Evolutionary conservation across 2,888 invertebrate species (phyloP).

Genomic region (Protophormia terraenovae): DNA sequence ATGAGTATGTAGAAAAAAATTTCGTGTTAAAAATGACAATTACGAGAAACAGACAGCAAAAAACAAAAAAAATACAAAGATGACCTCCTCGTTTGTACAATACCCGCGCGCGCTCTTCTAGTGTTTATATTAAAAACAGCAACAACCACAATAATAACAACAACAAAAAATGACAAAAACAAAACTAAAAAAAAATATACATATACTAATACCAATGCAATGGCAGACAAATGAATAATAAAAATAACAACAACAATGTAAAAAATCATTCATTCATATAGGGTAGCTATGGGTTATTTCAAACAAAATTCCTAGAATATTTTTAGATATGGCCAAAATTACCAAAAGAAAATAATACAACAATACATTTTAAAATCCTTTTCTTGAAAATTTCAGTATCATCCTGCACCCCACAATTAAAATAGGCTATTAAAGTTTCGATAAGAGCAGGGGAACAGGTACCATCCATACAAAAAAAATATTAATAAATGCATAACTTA

Average conservation of each 20-base stretch:
- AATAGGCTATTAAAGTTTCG: no score
- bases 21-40: conserved; percentile 49
- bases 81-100: conserved; percentile 58
- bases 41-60: conserved; percentile 31
- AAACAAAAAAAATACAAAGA: conserved; percentile 27
- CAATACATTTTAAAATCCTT: no score
- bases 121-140: conserved; percentile 17
- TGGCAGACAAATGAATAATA: conserved; percentile 7
- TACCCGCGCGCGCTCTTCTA: conserved; percentile 31
- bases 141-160: not conserved
- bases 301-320: not conserved
- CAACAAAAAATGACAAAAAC: no score
- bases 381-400: no score
- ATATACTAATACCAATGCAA: conserved; percentile 29
- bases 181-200: conserved; percentile 23
- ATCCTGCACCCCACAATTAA: no score
- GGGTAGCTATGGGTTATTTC: not conserved
- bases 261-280: not conserved
- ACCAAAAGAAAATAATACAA: not conserved
- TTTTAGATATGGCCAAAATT: conserved; percentile 6
- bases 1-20: not conserved
- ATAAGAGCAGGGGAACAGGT: no score
- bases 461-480: no score
- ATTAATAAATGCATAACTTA: no score
- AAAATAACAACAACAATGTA: conserved; percentile 18